Evolutionary conservation across 2,113 vertebrate species (phyloP).

Genomic region (Emydocephalus ijimae): DNA sequence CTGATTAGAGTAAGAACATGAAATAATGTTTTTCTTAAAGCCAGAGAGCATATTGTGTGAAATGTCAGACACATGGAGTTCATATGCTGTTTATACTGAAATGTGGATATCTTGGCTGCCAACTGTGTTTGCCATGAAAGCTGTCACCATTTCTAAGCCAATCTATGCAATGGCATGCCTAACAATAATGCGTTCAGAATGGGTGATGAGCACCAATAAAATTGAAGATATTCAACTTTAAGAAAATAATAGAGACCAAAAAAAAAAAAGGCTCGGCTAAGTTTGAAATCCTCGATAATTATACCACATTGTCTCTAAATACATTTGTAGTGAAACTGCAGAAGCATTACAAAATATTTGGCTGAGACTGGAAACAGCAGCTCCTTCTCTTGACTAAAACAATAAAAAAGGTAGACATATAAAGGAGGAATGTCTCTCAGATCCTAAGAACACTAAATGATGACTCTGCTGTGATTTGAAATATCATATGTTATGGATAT

Average conservation of each 20-base stretch:
- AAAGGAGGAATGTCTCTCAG: neutral
- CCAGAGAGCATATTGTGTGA: constrained; percentile 71
- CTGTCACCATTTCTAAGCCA: constrained; percentile 22
- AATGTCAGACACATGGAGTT: constrained; percentile 69
- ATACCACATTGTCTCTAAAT: neutral
- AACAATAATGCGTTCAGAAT: constrained; percentile 9
- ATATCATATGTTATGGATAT: neutral
- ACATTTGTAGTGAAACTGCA: neutral
- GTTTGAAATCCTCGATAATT: neutral
- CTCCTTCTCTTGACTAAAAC: neutral
- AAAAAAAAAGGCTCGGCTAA: neutral
- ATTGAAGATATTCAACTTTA: neutral
- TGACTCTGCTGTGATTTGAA: neutral
- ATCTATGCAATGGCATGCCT: constrained; percentile 16
- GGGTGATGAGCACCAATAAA: constrained; percentile 13
- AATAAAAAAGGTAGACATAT: neutral
- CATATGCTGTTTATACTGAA: constrained; percentile 63
- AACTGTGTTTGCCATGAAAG: constrained; percentile 39
- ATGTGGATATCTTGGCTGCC: constrained; percentile 56
- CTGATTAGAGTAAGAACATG: constrained; percentile 79
- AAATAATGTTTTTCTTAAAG: constrained; percentile 80
- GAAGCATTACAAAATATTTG: neutral
- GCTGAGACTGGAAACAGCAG: neutral
- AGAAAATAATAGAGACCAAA: neutral
- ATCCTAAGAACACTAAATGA: neutral